These are phyloP conservation scores for Clavelina lepadiformis DNA, from an alignment of 23 tunicate species.

Conservation along the genomic window DNA sequence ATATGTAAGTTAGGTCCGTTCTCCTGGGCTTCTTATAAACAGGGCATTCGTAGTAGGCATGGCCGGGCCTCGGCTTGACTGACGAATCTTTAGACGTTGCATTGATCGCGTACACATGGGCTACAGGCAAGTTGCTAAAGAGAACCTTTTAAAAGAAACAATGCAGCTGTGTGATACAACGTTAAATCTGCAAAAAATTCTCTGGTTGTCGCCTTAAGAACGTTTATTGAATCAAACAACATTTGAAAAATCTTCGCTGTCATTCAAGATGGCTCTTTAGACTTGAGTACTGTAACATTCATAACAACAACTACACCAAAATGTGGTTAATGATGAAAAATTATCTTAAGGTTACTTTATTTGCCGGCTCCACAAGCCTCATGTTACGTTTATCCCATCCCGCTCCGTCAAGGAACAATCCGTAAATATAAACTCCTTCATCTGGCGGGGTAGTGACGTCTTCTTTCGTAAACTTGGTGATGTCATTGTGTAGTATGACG, in stretches of 20 bases:
- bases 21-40: slow-evolving; percentile 94
- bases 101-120: slow-evolving; percentile 96
- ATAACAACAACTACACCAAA: background rate
- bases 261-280: no score
- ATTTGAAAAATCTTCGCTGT: no score
- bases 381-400: slow-evolving; percentile 95
- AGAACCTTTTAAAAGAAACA: slow-evolving; percentile 36
- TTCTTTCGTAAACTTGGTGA: slow-evolving; percentile 81
- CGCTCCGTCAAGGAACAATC: slow-evolving; percentile 93
- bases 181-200: no score
- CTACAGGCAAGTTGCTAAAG: slow-evolving; percentile 82
- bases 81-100: slow-evolving; percentile 35
- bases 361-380: slow-evolving; percentile 71
- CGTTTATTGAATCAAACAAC: no score
- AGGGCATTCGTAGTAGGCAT: slow-evolving; percentile 84
- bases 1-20: slow-evolving; percentile 88
- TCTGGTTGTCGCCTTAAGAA: no score
- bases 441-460: slow-evolving; percentile 75
- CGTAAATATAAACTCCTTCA: slow-evolving; percentile 93
- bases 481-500: slow-evolving; percentile 85
- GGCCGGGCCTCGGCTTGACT: slow-evolving; percentile 52
- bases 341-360: no score
- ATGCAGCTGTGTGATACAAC: background rate
- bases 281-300: no score
- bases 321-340: background rate